Base-by-base conservation (phyloP, 2,888 invertebrate species). In the Leistus spinibarbis region DNA sequence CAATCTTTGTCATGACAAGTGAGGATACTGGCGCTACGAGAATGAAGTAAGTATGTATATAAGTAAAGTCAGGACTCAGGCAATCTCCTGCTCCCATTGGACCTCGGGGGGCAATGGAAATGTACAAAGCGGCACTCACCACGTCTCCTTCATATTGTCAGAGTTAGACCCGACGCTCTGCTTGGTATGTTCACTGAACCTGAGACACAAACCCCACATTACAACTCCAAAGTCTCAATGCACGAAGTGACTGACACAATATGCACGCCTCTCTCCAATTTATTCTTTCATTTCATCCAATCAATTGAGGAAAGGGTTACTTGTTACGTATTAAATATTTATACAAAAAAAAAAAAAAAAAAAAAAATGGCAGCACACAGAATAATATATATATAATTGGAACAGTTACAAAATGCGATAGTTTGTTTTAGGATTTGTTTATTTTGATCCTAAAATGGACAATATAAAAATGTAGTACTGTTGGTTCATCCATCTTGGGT, bases 131-230 rank as follows among this genome's bases (percentile, higher is more conserved):
- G 62, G 67, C 76, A 80, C 80, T 80, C 80, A 80, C 80, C 80
- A 77, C 53, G 78, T 79, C 71, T 78, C 78, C 77, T 79, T 78
- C 74, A 79, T 82, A 79, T 86, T 86, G 78, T 88, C 88, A 73
- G 78, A 75, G 67, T 75, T 69, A 69, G 74, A 69, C 68, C 64
- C 74, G 69, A 79, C 78, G 60, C 82, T 85, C 78, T 79, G 80
- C 81, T 87, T 88, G 54, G 87, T 86, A 81, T 88, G 87, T 81
- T 88, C 89, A 80, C 89, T 89, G 84, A 89, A 89, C 84, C 81
- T 81, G 54, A 53, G 79, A 78, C 60, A 60, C 20, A 60, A 60
- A 60, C 60, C n/a, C 10, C 16, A 60, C 60, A 60, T 60, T 60
- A 60, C 60, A n/a, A 60, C 60, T 60, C 20, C 60, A 20, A n/a